Evolutionary conservation across 2,797 vertebrate genomes (phyloP).

Genomic region (Mionectes olivaceus): DNA sequence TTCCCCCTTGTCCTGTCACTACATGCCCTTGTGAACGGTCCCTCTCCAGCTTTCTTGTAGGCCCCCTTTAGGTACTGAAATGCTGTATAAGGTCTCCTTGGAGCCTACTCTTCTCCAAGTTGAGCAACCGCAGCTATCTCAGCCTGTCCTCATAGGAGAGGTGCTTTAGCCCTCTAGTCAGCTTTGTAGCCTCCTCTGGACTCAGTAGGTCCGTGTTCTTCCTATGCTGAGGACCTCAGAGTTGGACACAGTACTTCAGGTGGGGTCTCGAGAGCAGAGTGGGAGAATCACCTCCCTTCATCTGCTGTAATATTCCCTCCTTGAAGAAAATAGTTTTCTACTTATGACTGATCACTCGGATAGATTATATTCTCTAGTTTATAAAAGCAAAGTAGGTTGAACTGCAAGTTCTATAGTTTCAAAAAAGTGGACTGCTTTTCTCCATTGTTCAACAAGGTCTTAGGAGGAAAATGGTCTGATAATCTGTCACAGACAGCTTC

Average conservation of each 20-base stretch:
- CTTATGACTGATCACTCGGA: background rate
- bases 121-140: background rate
- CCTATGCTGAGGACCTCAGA: background rate
- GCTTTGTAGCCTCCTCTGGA: background rate
- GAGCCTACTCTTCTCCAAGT: background rate
- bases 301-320: background rate
- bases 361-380: background rate
- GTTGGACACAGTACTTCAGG: background rate
- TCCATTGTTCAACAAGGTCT: background rate
- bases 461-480: background rate
- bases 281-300: background rate
- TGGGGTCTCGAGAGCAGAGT: background rate
- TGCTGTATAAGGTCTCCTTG: background rate
- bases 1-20: background rate
- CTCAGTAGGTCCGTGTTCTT: background rate
- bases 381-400: background rate
- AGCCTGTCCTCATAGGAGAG: background rate
- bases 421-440: background rate
- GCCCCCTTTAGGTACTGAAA: background rate
- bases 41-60: background rate
- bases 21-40: background rate
- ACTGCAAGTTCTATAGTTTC: background rate
- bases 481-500: background rate
- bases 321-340: background rate
- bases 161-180: background rate